Evolutionary conservation across 2,888 invertebrate genomes (phyloP).

Genomic region (Eustalomyia histrio): DNA sequence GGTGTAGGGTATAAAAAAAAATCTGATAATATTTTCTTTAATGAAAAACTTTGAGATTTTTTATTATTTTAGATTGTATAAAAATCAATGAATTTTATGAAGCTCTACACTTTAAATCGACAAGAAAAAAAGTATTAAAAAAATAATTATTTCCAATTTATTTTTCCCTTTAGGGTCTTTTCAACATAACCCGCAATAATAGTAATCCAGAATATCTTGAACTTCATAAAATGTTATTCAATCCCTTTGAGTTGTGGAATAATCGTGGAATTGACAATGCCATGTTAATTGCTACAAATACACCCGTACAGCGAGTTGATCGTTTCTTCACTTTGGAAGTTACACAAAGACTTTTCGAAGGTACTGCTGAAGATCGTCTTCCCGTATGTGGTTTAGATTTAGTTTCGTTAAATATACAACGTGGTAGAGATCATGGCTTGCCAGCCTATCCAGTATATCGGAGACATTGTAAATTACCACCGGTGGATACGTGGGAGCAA

Average conservation of each 20-base stretch:
- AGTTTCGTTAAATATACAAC: slow-evolving; percentile 92
- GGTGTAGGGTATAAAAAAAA: no score
- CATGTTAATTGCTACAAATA: slow-evolving; percentile 84
- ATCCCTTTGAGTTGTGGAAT: slow-evolving; percentile 86
- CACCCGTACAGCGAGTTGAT: slow-evolving; percentile 81
- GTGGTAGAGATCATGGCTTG: slow-evolving; percentile 93
- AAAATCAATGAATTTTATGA: background rate
- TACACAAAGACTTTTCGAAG: slow-evolving; percentile 78
- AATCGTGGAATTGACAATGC: slow-evolving; percentile 83
- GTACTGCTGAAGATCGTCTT: slow-evolving; percentile 69
- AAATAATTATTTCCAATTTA: background rate
- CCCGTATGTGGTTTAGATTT: slow-evolving; percentile 88
- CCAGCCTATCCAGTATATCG: slow-evolving; percentile 89
- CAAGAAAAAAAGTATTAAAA: background rate
- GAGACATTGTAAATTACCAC: slow-evolving; percentile 85
- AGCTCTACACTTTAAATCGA: background rate
- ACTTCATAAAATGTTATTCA: slow-evolving; percentile 89
- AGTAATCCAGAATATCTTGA: slow-evolving; percentile 84
- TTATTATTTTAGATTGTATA: no score
- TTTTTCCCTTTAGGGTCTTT: slow-evolving; percentile 82
- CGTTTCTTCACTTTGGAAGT: slow-evolving; percentile 78
- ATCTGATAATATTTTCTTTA: no score
- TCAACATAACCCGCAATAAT: slow-evolving; percentile 83
- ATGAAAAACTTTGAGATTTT: no score
- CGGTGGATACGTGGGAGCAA: slow-evolving; percentile 84